Evolutionary conservation across 1,140 invertebrate species (phyloP), one percentile per base, ranked within the genome.

Genomic region (Phenacoccus solenopsis): DNA sequence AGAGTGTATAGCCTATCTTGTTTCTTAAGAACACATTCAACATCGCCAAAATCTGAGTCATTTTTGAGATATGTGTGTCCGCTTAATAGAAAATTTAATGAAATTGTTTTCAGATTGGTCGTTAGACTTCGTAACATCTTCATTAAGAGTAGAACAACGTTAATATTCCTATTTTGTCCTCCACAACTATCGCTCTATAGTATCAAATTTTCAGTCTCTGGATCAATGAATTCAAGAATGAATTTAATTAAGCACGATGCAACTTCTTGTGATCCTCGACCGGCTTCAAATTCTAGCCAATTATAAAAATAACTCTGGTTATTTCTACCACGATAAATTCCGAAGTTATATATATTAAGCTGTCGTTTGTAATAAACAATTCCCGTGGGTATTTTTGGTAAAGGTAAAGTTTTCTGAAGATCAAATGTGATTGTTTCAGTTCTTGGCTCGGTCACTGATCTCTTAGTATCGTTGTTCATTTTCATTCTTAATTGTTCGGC

Each of bases 101-200:
- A 76, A 30, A 78, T 78, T 35, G 57, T 73, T 70, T 75, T 9
- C 76, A 67, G 64, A 70, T 75, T 35, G 71, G 69, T 70, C 5
- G 5, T 7, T 75, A 69, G n/a, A 59, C 75, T 24, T 57, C 76
- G 68, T 49, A 75, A 35, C 49, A 72, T 56, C 72, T 76, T 77
- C n/a, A n/a, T n/a, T 28, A 78, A 38, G 72, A 78, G 74, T 69
- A 78, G 30, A 12, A 72, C 72, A 27, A 79, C 68, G 74, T 79
- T 79, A 27, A 79, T 78, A 69, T 76, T 79, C 3, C 76, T 72
- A 59, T 78, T 79, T 73, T 78, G 77, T 4, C 76, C 77, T 9
- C 76, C 78, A 68, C 76, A 78, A 16, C 72, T 77, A 73, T 79
- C 76, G 64, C 71, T 74, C 78, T 76, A 80, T n/a, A 80, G 71